These are phyloP conservation scores for Crioceris asparagi DNA, from an alignment of 2,888 invertebrate genomes.

Conservation along the genomic window DNA sequence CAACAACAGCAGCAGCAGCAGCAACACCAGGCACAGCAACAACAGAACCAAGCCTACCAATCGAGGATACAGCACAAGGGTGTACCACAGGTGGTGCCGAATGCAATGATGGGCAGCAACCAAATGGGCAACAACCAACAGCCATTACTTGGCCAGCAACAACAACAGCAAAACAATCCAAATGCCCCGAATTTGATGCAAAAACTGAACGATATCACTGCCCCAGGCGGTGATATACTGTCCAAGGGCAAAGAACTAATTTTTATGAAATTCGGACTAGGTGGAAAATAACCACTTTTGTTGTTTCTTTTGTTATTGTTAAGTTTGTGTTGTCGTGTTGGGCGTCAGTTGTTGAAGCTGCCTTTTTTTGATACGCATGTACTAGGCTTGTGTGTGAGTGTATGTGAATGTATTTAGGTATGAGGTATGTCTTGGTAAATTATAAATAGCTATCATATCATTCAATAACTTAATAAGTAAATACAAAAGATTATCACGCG, in stretches of 20 bases:
- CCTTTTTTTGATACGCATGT: too few species aligned
- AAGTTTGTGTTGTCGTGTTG: conserved; percentile 8
- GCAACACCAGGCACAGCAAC: conserved; percentile 32
- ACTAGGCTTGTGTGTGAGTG: not conserved
- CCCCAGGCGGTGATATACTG: conserved; percentile 80
- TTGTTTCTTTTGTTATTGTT: conserved; percentile 13
- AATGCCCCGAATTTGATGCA: conserved; percentile 70
- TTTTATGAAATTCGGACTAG: conserved; percentile 88
- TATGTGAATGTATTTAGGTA: not conserved
- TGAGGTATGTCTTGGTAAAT: not conserved
- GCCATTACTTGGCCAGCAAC: conserved; percentile 23
- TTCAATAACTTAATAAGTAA: too few species aligned
- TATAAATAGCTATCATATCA: too few species aligned
- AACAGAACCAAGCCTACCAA: conserved; percentile 24
- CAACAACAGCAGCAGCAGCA: conserved; percentile 24
- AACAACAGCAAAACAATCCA: conserved; percentile 31
- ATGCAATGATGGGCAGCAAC: conserved; percentile 24
- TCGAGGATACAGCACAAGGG: conserved; percentile 38
- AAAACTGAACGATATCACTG: conserved; percentile 80
- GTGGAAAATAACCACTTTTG: conserved; percentile 44
- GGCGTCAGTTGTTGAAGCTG: conserved; percentile 1
- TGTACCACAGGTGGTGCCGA: conserved; percentile 42
- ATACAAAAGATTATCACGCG: too few species aligned
- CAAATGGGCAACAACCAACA: conserved; percentile 12
- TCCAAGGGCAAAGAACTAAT: conserved; percentile 90